These are phyloP conservation scores for Benitochromis conjunctus DNA, from an alignment of 2,113 vertebrate genomes.

Conservation along the genomic window DNA sequence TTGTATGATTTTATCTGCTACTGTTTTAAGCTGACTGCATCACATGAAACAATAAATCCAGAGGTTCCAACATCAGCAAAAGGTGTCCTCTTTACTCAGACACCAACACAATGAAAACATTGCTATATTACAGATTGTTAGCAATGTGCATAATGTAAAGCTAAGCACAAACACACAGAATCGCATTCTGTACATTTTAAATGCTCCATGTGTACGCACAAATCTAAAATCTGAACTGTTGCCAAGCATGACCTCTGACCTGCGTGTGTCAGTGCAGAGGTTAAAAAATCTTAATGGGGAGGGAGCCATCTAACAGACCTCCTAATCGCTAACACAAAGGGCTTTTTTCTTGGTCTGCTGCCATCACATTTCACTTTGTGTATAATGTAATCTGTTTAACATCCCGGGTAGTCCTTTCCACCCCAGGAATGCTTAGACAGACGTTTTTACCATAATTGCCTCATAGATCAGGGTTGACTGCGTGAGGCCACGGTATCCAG, in stretches of 20 bases:
- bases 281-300: background rate
- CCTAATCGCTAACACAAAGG: slow-evolving; percentile 9
- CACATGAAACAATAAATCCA: slow-evolving; percentile 8
- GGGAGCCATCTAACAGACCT: background rate
- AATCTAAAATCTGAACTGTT: background rate
- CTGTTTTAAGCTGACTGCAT: background rate
- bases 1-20: background rate
- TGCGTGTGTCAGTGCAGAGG: background rate
- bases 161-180: background rate
- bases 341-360: slow-evolving; percentile 34
- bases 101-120: background rate
- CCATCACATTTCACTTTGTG: slow-evolving; percentile 60
- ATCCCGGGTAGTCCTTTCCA: slow-evolving; percentile 58
- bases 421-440: slow-evolving; percentile 61
- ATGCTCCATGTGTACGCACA: background rate
- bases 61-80: background rate
- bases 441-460: slow-evolving; percentile 61
- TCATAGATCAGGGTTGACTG: slow-evolving; percentile 53
- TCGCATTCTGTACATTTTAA: background rate
- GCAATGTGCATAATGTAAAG: background rate
- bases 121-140: background rate
- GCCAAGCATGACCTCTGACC: background rate
- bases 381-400: slow-evolving; percentile 68
- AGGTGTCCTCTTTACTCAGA: background rate
- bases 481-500: slow-evolving; percentile 13